Evolutionary conservation across 2,113 vertebrate genomes (phyloP).

Genomic region (Sinocyclocheilus maitianheensis): DNA sequence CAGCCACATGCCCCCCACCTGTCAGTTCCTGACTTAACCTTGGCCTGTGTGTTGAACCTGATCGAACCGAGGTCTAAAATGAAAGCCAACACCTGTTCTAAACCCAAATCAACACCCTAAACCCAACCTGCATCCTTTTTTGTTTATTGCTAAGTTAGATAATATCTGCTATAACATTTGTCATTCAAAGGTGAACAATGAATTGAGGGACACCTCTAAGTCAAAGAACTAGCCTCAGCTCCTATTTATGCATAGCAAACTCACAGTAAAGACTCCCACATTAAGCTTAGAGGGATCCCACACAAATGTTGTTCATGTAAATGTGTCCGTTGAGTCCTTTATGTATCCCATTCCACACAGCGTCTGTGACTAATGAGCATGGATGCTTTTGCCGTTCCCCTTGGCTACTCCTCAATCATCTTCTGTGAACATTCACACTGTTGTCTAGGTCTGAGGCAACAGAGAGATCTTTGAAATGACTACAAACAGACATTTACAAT

Average conservation of each 20-base stretch:
- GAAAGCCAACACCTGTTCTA: neutral
- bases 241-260: slow-evolving; percentile 19
- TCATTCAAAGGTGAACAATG: neutral
- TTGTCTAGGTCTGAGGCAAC: slow-evolving; percentile 3
- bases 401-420: slow-evolving; percentile 16
- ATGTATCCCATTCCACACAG: slow-evolving; percentile 3
- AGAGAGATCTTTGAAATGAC: slow-evolving; percentile 34
- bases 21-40: neutral
- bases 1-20: neutral
- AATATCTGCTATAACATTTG: neutral
- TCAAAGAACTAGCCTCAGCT: neutral
- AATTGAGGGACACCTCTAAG: neutral
- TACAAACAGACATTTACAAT: slow-evolving; percentile 15
- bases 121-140: neutral
- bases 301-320: slow-evolving; percentile 17
- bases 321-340: slow-evolving; percentile 1
- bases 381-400: slow-evolving; percentile 27
- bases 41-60: slow-evolving; percentile 24
- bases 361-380: slow-evolving; percentile 12
- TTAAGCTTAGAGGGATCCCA: neutral
- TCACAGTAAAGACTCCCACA: neutral
- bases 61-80: neutral
- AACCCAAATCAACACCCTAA: neutral
- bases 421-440: slow-evolving; percentile 12
- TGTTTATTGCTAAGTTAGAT: too few species aligned